phyloP scores from a whole-genome alignment of 2,888 invertebrate genomes.

The Epinotia brunnichana region DNA sequence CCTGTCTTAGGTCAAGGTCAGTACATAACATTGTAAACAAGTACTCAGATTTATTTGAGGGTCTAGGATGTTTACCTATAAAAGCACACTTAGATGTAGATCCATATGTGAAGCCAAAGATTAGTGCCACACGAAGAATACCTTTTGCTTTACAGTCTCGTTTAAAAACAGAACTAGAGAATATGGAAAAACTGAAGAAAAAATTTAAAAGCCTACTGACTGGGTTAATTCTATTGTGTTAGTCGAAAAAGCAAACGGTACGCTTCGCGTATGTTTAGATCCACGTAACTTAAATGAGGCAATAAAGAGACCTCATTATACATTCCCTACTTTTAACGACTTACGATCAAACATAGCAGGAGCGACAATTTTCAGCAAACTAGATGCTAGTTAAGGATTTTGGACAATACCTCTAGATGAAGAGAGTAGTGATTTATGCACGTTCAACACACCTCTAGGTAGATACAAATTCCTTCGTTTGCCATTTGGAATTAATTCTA shows the following conservation, averaged over 20 bases:
- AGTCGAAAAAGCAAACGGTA: slow-evolving; percentile 17
- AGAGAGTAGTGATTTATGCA: slow-evolving; percentile 16
- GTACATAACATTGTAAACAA: slow-evolving; percentile 19
- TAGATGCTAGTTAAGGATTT: slow-evolving; percentile 20
- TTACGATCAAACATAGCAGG: not conserved
- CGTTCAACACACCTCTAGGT: slow-evolving; percentile 17
- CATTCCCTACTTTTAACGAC: too few relatives aligned
- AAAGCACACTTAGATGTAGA: slow-evolving; percentile 33
- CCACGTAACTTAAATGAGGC: too few relatives aligned
- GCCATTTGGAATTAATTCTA: slow-evolving; percentile 47
- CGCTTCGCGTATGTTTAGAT: slow-evolving; percentile 12
- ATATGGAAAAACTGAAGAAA: slow-evolving; percentile 22
- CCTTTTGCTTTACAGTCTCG: slow-evolving; percentile 18
- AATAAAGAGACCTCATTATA: too few relatives aligned
- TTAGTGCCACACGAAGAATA: slow-evolving; percentile 20
- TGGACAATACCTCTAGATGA: slow-evolving; percentile 23
- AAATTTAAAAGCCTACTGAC: slow-evolving; percentile 10
- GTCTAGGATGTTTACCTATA: slow-evolving; percentile 36
- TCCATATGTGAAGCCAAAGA: slow-evolving; percentile 21
- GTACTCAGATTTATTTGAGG: slow-evolving; percentile 33
- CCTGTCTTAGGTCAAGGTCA: too few relatives aligned
- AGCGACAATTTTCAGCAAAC: slow-evolving; percentile 14
- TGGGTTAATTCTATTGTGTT: not conserved
- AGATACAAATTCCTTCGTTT: slow-evolving; percentile 36
- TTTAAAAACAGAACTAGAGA: slow-evolving; percentile 10